Conservation (phyloP, 2,888 invertebrate genomes). For the Coelopa pilipes region DNA sequence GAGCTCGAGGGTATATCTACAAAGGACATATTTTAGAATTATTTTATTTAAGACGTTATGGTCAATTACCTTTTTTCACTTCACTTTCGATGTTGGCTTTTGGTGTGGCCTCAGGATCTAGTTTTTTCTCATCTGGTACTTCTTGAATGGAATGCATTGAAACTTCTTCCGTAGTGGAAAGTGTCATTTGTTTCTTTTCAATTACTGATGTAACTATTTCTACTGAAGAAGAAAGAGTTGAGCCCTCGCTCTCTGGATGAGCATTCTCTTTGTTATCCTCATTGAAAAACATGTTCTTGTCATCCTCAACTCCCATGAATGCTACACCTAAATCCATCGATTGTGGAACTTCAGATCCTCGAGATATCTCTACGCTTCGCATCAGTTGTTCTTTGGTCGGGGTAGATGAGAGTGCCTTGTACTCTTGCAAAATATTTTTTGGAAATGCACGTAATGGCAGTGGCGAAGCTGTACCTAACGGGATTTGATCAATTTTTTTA, state of each 20-base stretch:
- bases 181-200: conserved; percentile 47
- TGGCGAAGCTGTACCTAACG: conserved; percentile 42
- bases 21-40: not conserved
- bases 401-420: conserved; percentile 58
- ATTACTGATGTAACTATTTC: conserved; percentile 50
- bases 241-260: conserved; percentile 46
- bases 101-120: not conserved
- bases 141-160: conserved; percentile 26
- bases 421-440: conserved; percentile 54
- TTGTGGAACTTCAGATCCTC: conserved; percentile 44
- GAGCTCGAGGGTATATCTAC: not conserved
- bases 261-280: conserved; percentile 56
- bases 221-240: conserved; percentile 48
- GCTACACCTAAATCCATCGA: conserved; percentile 43
- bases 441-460: conserved; percentile 52
- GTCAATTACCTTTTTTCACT: not conserved
- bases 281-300: conserved; percentile 32
- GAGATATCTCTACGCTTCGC: conserved; percentile 46
- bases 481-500: conserved; percentile 37
- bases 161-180: conserved; percentile 45
- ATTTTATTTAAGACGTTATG: not conserved
- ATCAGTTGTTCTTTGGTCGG: conserved; percentile 54
- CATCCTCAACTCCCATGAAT: conserved; percentile 43
- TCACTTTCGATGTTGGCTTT: not conserved
- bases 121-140: conserved; percentile 32